These are phyloP conservation scores for Lamellibrachia columna DNA, from an alignment of 2,888 invertebrate genomes.

Conservation along the genomic window DNA sequence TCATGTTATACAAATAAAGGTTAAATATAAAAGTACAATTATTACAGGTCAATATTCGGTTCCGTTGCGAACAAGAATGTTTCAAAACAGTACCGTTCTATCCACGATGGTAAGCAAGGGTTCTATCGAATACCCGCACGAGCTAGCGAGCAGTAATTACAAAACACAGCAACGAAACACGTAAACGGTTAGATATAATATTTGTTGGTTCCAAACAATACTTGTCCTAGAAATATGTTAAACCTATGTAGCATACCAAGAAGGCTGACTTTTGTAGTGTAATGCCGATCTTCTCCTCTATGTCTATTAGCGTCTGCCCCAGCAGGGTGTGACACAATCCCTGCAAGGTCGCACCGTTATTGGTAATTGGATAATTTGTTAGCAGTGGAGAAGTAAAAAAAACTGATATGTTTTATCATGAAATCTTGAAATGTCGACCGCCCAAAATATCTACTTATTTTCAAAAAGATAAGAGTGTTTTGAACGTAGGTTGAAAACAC, in stretches of 20 bases:
- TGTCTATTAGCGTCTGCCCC: not conserved
- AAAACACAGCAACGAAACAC: not conserved
- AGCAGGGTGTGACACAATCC: not conserved
- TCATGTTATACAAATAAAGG: not conserved
- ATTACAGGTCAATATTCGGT: not conserved
- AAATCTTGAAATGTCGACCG: too few relatives aligned
- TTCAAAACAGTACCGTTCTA: not conserved
- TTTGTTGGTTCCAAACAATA: too few relatives aligned
- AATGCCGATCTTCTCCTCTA: not conserved
- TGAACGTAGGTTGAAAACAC: too few relatives aligned
- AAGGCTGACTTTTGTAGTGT: not conserved
- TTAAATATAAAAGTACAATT: not conserved
- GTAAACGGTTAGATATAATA: not conserved
- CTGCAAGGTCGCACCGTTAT: not conserved
- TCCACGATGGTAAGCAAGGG: not conserved
- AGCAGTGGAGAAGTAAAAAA: too few relatives aligned
- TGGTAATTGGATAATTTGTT: too few relatives aligned
- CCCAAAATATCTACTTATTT: too few relatives aligned
- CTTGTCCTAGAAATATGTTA: not conserved
- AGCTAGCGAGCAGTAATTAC: too few relatives aligned
- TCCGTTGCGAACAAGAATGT: not conserved
- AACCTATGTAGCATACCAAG: not conserved
- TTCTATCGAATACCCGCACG: not conserved
- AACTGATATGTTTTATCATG: too few relatives aligned
- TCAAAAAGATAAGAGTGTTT: too few relatives aligned